phyloP scores from a whole-genome alignment of 2,888 invertebrate genomes.

The Drosophila pseudotakahashii region DNA sequence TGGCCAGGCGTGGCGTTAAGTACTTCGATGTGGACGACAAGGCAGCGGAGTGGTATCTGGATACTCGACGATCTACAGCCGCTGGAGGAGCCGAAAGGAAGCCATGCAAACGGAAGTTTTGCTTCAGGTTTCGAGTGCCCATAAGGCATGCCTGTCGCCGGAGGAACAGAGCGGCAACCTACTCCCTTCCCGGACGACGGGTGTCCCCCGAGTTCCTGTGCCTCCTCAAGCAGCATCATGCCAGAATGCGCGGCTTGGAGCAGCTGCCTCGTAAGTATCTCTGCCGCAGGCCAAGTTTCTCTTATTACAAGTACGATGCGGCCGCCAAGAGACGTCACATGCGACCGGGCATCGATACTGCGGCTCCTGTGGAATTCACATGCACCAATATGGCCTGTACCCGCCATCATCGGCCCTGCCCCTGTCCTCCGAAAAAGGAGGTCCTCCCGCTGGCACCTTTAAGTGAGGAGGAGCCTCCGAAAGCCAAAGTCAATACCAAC shows the following conservation, averaged over 20 bases:
- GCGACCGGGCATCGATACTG: conserved; percentile 45
- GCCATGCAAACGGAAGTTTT: not conserved
- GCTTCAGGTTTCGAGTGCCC: conserved; percentile 15
- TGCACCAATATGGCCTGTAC: conserved; percentile 20
- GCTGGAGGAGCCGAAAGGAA: not conserved
- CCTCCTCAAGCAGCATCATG: conserved; percentile 21
- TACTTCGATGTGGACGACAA: conserved; percentile 30
- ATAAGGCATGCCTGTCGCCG: conserved; percentile 6
- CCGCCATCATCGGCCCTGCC: not conserved
- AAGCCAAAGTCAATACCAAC: not conserved
- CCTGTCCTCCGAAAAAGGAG: not conserved
- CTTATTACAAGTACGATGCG: conserved; percentile 36
- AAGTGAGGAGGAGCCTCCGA: not conserved
- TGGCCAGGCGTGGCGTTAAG: not conserved
- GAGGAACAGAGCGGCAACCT: not conserved
- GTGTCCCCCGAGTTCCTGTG: conserved; percentile 42
- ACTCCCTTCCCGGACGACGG: not conserved
- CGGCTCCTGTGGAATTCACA: conserved; percentile 38
- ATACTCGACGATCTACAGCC: not conserved
- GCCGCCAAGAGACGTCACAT: conserved; percentile 27
- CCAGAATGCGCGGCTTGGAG: not conserved
- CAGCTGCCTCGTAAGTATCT: conserved; percentile 1
- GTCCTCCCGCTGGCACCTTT: not conserved
- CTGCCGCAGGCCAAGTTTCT: conserved; percentile 5
- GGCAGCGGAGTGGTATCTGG: conserved; percentile 42